Evolutionary conservation across 2,888 invertebrate species (phyloP), one percentile per base, ranked within the genome.

Genomic region (Drosophila pegasa): DNA sequence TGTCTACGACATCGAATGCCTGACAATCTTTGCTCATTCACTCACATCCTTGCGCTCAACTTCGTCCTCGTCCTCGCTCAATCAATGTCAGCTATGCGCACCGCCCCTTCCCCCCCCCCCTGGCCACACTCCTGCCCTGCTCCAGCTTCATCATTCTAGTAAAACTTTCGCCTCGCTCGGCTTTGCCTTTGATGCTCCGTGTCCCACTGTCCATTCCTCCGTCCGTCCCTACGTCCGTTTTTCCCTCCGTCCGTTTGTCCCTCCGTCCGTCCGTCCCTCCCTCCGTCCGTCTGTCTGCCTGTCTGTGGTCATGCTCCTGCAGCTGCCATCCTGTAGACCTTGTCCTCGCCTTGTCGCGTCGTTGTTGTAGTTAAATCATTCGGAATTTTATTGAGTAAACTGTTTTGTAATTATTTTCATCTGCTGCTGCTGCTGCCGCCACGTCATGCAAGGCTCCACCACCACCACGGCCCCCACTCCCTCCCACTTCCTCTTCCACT

Each of bases 381-480:
- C 58, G 80, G 76, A 80, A 78, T 86, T 83, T 84, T 80, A 86
- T 86, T 80, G 76, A 78, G 80, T 80, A 84, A 84, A 84, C 83
- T 83, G 83, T 76, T 84, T 86, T 78, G 74, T 80, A 86, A 84
- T 84, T 84, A 84, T 84, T 86, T 80, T 80, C 83, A 80, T 78
- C 81, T 62, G 52, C 57, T 43, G 65, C 75, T 52, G 64, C 63
- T 48, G 55, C 50, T 56, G 54, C 48, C 52, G 65, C 61, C 47
- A 57, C 65, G 61, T 65, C 70, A 75, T 61, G 38, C 52, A n/a
- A 37, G 16, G n/a, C 22, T 27, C 51, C 48, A 37, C 22, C 41
- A 14, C 27, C 43, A 7, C n/a, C n/a, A n/a, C n/a, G n/a, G n/a
- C n/a, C n/a, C n/a, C n/a, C 27, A 10, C 20, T 20, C 25, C 27